Evolutionary conservation across 2,888 invertebrate genomes (phyloP).

Genomic region (Plebejus anna): DNA sequence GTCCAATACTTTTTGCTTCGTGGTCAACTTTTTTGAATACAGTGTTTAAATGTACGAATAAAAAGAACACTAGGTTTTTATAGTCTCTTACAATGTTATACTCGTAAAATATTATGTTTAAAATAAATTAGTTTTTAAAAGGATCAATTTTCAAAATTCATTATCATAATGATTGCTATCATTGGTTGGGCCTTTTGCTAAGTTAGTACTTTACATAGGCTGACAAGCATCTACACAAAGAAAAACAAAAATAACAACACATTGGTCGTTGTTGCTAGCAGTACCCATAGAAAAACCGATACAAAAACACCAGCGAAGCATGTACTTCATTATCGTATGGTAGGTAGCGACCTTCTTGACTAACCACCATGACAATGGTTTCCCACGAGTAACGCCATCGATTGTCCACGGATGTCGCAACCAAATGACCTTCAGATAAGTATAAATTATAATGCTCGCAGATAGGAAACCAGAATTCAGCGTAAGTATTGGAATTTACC

Average conservation of each 20-base stretch:
- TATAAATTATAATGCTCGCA: background rate
- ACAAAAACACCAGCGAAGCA: slow-evolving; percentile 16
- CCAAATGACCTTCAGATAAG: slow-evolving; percentile 15
- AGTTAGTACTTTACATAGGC: background rate
- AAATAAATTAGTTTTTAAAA: background rate
- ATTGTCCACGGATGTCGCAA: slow-evolving; percentile 35
- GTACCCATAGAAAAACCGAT: slow-evolving; percentile 7
- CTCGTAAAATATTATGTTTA: background rate
- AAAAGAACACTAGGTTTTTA: slow-evolving; percentile 15
- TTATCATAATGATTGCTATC: background rate
- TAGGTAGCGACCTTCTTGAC: slow-evolving; percentile 42
- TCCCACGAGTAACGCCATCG: slow-evolving; percentile 41
- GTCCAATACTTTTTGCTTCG: slow-evolving; percentile 28
- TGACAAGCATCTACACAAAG: background rate
- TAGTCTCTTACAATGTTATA: slow-evolving; percentile 18
- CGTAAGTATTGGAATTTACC: too few species aligned
- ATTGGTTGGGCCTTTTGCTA: background rate
- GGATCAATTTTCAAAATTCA: background rate
- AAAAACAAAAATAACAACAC: background rate
- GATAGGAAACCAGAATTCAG: background rate
- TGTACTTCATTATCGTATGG: slow-evolving; percentile 32
- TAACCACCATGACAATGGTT: slow-evolving; percentile 48
- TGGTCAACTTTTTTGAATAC: slow-evolving; percentile 29
- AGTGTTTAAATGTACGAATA: slow-evolving; percentile 16
- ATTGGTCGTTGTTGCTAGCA: background rate